Conservation (phyloP, 2,113 vertebrate genomes). For the Polyodon spathula region DNA sequence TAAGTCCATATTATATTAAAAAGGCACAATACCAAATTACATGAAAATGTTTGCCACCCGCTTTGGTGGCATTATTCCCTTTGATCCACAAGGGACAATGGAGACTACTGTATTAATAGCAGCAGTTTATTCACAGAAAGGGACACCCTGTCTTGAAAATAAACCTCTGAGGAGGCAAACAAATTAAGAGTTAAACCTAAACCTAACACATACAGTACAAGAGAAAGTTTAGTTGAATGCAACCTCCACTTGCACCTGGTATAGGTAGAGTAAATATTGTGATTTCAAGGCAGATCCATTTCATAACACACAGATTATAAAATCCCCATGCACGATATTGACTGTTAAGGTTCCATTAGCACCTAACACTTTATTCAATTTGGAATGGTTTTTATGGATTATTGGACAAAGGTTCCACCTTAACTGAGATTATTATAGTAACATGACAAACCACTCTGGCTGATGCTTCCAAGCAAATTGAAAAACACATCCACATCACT, state of each 20-base stretch:
- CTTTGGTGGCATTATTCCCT: not conserved
- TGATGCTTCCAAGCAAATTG: slow-evolving; percentile 67
- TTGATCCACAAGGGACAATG: slow-evolving; percentile 13
- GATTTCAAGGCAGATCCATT: slow-evolving; percentile 65
- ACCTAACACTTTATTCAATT: slow-evolving; percentile 56
- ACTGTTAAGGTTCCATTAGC: slow-evolving; percentile 41
- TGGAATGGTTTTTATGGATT: slow-evolving; percentile 34
- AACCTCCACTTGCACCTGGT: slow-evolving; percentile 33
- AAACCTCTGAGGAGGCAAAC: slow-evolving; percentile 10
- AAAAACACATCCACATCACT: slow-evolving; percentile 74
- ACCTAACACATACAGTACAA: slow-evolving; percentile 22
- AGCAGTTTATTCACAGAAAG: slow-evolving; percentile 19
- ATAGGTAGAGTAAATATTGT: slow-evolving; percentile 56
- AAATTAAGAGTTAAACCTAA: slow-evolving; percentile 9
- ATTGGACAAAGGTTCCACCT: slow-evolving; percentile 65
- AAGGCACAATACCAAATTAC: slow-evolving; percentile 1
- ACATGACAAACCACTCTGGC: slow-evolving; percentile 56
- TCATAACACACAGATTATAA: slow-evolving; percentile 60
- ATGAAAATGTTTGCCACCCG: not conserved
- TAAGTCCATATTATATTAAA: not conserved
- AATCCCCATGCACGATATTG: slow-evolving; percentile 61
- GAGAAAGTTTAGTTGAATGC: slow-evolving; percentile 34
- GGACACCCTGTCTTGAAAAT: slow-evolving; percentile 3
- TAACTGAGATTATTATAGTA: slow-evolving; percentile 51
- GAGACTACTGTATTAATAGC: slow-evolving; percentile 1